These are phyloP conservation scores for Caenorhabditis sp. DNA, from an alignment of 2,888 invertebrate species.

Conservation along the genomic window DNA sequence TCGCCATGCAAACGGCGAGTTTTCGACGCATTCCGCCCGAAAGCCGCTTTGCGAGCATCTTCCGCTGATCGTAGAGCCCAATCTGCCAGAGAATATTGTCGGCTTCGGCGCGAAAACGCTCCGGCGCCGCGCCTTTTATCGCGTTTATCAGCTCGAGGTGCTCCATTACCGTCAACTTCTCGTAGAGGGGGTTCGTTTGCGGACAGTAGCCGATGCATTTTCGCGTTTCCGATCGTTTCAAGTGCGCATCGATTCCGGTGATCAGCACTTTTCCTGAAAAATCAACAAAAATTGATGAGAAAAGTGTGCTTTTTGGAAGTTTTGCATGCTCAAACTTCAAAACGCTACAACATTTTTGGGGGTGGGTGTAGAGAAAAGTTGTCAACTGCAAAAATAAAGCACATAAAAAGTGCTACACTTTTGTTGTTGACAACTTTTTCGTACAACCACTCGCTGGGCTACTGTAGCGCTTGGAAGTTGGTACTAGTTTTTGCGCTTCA, in stretches of 20 bases:
- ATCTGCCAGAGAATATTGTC: conserved; percentile 10
- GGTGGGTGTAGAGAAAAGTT: too few relatives aligned
- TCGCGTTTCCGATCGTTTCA: conserved; percentile 9
- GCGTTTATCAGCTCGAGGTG: conserved; percentile 65
- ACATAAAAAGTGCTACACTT: too few relatives aligned
- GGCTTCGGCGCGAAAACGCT: not conserved
- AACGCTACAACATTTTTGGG: too few relatives aligned
- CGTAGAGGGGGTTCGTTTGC: conserved; percentile 67
- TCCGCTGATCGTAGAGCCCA: conserved; percentile 14
- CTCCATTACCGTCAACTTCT: conserved; percentile 67
- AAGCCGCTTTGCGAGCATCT: conserved; percentile 56
- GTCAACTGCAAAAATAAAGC: too few relatives aligned
- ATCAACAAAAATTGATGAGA: not conserved
- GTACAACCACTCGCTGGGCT: too few relatives aligned
- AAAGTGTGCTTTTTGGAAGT: not conserved
- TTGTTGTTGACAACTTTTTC: too few relatives aligned
- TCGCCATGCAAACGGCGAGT: conserved; percentile 74
- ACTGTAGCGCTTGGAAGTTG: too few relatives aligned
- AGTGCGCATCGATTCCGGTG: conserved; percentile 4
- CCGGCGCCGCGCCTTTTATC: conserved; percentile 26
- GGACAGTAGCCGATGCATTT: conserved; percentile 38
- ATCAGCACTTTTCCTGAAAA: conserved; percentile 16
- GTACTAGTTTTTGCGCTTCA: too few relatives aligned
- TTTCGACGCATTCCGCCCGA: conserved; percentile 78
- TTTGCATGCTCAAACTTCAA: too few relatives aligned